phyloP scores from a whole-genome alignment of 2,113 vertebrate species.

The Butastur rufipennis region DNA sequence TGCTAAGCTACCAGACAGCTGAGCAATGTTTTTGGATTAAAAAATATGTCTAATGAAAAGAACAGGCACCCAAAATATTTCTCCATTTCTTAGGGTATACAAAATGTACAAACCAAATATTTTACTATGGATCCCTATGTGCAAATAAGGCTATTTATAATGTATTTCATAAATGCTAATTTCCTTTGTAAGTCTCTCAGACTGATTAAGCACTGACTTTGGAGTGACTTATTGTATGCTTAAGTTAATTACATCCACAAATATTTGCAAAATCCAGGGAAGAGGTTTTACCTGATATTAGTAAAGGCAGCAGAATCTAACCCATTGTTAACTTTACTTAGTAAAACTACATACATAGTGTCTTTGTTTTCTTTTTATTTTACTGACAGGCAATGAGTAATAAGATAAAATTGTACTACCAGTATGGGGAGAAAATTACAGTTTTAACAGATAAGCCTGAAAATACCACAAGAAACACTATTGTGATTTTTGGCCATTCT shows the following conservation, averaged over 20 bases:
- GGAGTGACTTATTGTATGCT: conserved; percentile 49
- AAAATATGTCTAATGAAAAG: background rate
- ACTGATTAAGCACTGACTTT: conserved; percentile 42
- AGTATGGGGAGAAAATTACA: background rate
- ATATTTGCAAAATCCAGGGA: conserved; percentile 43
- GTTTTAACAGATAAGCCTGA: background rate
- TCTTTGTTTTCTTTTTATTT: background rate
- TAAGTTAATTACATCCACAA: conserved; percentile 52
- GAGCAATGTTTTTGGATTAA: background rate
- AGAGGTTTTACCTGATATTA: background rate
- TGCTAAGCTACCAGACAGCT: background rate
- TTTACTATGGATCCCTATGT: background rate
- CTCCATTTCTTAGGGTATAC: background rate
- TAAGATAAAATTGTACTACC: background rate
- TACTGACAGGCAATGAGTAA: background rate
- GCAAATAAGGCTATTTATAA: conserved; percentile 26
- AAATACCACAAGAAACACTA: background rate
- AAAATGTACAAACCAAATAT: conserved; percentile 11
- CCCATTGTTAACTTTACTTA: background rate
- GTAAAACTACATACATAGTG: background rate
- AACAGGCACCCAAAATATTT: background rate
- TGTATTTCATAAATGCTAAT: conserved; percentile 29
- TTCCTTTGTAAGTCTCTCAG: conserved; percentile 35
- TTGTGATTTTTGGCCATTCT: background rate
- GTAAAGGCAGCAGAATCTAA: background rate